phyloP scores from a whole-genome alignment of 2,113 vertebrate genomes.

The Lynx canadensis region DNA sequence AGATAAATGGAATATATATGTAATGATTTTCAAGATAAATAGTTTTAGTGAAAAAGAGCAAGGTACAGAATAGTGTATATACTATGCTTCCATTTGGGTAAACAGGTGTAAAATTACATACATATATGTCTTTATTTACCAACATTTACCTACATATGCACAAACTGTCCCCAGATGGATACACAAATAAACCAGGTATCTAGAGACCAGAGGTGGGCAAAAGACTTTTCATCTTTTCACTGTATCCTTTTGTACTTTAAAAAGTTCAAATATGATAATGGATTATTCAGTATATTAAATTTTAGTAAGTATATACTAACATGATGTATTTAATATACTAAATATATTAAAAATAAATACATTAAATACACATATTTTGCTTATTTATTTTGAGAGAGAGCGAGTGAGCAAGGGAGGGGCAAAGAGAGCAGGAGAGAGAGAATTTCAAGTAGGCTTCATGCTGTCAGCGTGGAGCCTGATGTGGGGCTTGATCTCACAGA shows the following conservation, averaged over 20 bases:
- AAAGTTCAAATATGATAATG: not conserved
- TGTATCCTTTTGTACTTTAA: not conserved
- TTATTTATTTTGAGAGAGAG: no score
- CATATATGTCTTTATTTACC: not conserved
- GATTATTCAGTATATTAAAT: not conserved
- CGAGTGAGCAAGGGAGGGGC: no score
- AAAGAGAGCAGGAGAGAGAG: no score
- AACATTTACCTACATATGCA: not conserved
- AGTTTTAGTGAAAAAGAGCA: not conserved
- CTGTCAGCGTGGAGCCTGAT: no score
- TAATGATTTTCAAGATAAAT: slow-evolving; percentile 4
- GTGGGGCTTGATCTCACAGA: no score
- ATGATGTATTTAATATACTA: not conserved
- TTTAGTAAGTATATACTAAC: not conserved
- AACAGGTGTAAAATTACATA: not conserved
- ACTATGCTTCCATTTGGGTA: not conserved
- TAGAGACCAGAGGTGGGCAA: not conserved
- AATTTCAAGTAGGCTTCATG: no score
- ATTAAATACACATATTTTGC: not conserved
- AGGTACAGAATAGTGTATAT: not conserved
- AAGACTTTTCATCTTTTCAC: not conserved
- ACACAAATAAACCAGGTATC: not conserved
- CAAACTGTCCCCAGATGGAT: not conserved
- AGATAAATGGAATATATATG: not conserved
- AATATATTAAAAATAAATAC: not conserved